Percentiles rank a stretch among this genome's conserved stretches.
Evolutionary conservation across 1,140 invertebrate species (phyloP).

Genomic region (Apolygus lucorum): DNA sequence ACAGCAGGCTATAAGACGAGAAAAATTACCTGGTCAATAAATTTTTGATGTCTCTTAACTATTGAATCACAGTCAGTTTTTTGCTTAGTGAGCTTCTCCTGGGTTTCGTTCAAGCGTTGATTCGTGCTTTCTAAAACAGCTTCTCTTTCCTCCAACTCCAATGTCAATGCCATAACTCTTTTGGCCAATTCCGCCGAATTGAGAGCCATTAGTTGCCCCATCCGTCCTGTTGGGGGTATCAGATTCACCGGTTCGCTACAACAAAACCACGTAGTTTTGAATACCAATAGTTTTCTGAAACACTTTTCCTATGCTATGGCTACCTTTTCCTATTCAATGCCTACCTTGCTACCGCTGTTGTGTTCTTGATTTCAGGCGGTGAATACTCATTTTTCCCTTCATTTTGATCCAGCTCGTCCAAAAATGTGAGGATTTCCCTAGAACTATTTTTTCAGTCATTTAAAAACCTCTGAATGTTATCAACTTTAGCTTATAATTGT

Average conservation of each 20-base stretch:
- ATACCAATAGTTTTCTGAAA: background rate
- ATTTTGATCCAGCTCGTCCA: slow-evolving; percentile 32
- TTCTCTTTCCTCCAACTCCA: slow-evolving; percentile 43
- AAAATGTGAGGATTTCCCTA: slow-evolving; percentile 32
- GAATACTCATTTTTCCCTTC: slow-evolving; percentile 19
- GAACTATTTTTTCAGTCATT: too few species aligned
- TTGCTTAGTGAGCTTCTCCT: slow-evolving; percentile 44
- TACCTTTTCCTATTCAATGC: too few species aligned
- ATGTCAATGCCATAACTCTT: slow-evolving; percentile 32
- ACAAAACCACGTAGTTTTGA: background rate
- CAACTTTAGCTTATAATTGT: too few species aligned
- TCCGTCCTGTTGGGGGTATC: background rate
- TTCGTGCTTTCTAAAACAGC: slow-evolving; percentile 40
- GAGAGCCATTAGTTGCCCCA: slow-evolving; percentile 13
- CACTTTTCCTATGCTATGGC: too few species aligned
- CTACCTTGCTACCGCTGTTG: background rate
- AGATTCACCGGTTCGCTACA: background rate
- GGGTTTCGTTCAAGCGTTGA: slow-evolving; percentile 38
- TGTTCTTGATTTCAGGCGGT: slow-evolving; percentile 3
- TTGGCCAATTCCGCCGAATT: slow-evolving; percentile 34
- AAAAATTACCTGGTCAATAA: slow-evolving; percentile 50
- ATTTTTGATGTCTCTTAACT: slow-evolving; percentile 55
- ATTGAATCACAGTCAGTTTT: slow-evolving; percentile 55
- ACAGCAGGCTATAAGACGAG: too few species aligned
- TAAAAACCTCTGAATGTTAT: too few species aligned